Evolutionary conservation across 2,113 vertebrate species (phyloP), one percentile per base, ranked within the genome.

Genomic region (Indri indri): DNA sequence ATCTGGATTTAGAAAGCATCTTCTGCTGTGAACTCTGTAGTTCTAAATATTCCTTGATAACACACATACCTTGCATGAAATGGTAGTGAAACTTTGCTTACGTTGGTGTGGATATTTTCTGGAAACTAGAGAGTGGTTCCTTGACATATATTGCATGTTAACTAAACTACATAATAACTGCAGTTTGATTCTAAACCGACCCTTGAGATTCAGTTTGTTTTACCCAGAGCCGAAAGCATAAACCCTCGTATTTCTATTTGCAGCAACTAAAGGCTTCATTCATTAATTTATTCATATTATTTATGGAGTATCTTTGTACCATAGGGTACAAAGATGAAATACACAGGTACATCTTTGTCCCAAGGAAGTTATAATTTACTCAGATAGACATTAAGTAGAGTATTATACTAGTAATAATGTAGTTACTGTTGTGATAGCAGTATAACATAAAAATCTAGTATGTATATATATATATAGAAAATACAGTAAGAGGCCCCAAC

Each of bases 1-100:
- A 42, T 47, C 40, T 94, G 59, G 40, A 54, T 92, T 94, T 96
- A 92, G 50, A 94, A 86, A 85, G n/a, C 25, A 66, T 79, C 54
- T 92, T 96, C 93, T 88, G 30, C 47, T 54, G 10, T 93, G n/a
- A 70, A 3, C 23, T 63, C 42, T 85, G 45, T 1, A 77, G 65
- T 89, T 86, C 34, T 87, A 87, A 63, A 84, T 86, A 79, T 82
- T 83, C 61, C 95, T 90, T 65, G 23, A 47, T 54, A 84, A 86
- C 8, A 65, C 10, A 37, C 42, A 68, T 66, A 80, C 23, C 40
- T 86, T 52, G 40, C 76, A 68, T 88, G 42, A 90, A 81, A 81
- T 66, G 61, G 50, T 40, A 92, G 63, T 52, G n/a, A 88, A 8
- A 66, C 37, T 73, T 97, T 79, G 23, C n/a, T 97, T 87, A 52